A percentile compares a stretch with the other conserved stretches of the same genome.
Conservation (phyloP, 2,113 vertebrate species). For the Rallus limicola region DNA sequence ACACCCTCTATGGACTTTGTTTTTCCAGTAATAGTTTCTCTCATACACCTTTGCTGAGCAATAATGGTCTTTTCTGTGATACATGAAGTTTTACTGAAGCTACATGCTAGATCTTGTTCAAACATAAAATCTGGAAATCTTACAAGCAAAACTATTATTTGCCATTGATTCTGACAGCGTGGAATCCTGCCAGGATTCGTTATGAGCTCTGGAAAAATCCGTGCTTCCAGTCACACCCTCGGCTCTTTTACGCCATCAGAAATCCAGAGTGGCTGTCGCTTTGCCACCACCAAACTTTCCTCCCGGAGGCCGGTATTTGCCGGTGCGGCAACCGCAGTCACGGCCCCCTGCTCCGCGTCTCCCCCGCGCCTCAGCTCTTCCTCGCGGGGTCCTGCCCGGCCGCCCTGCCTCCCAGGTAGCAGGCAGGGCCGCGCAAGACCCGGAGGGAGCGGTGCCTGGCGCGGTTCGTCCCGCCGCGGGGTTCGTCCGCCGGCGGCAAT, state of each 20-base stretch:
- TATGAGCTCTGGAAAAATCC: accelerated
- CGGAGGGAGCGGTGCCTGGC: background rate
- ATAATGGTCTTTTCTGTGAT: background rate
- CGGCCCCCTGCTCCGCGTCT: background rate
- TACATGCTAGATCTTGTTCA: background rate
- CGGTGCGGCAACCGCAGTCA: background rate
- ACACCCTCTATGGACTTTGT: background rate
- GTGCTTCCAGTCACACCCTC: background rate
- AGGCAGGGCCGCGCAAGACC: background rate
- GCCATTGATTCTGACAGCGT: background rate
- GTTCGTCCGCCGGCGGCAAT: background rate
- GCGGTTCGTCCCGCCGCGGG: background rate
- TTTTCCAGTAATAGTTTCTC: background rate
- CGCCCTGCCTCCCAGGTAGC: background rate
- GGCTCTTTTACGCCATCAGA: background rate
- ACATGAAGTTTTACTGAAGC: background rate
- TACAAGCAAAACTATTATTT: background rate
- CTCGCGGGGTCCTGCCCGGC: background rate
- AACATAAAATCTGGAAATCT: background rate
- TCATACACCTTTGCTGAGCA: background rate
- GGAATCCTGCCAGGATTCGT: background rate
- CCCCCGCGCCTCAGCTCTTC: background rate
- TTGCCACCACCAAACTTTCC: background rate
- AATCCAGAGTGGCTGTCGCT: background rate
- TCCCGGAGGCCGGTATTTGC: background rate